phyloP scores from a whole-genome alignment of 2,888 invertebrate species.

The Sepiola atlantica region DNA sequence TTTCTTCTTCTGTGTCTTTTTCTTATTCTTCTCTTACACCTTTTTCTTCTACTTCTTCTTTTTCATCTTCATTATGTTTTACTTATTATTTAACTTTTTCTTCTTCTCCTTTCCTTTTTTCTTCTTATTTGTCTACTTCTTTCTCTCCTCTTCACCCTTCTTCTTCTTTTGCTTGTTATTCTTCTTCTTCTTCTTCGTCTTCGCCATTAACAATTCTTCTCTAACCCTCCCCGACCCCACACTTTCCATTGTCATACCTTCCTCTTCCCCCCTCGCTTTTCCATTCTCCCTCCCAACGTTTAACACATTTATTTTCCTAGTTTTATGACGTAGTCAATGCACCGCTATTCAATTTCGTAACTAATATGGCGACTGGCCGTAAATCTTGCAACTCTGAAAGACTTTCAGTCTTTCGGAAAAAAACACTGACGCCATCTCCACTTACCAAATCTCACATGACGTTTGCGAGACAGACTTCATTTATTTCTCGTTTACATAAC shows the following conservation, averaged over 20 bases:
- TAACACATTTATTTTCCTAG: not conserved
- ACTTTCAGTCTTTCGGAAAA: not conserved
- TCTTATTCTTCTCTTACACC: not conserved
- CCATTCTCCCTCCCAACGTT: accelerated
- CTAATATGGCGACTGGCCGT: not conserved
- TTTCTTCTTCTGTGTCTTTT: too few species aligned
- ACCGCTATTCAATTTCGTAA: not conserved
- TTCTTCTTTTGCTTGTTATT: too few species aligned
- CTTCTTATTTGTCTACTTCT: too few species aligned
- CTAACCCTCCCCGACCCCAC: too few species aligned
- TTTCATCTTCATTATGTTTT: not conserved
- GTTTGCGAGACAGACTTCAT: not conserved
- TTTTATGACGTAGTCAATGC: not conserved
- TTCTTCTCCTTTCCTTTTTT: not conserved
- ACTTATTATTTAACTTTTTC: not conserved
- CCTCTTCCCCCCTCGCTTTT: not conserved
- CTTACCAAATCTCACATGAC: not conserved
- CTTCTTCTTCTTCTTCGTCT: not conserved
- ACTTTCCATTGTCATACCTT: not conserved
- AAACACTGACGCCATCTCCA: not conserved
- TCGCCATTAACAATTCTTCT: not conserved
- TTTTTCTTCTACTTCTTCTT: not conserved
- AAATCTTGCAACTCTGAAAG: constrained; percentile 2
- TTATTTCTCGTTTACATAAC: not conserved
- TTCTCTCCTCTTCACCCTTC: too few species aligned